Base-by-base conservation (phyloP, 2,797 vertebrate genomes). In the Dipus sagitta region DNA sequence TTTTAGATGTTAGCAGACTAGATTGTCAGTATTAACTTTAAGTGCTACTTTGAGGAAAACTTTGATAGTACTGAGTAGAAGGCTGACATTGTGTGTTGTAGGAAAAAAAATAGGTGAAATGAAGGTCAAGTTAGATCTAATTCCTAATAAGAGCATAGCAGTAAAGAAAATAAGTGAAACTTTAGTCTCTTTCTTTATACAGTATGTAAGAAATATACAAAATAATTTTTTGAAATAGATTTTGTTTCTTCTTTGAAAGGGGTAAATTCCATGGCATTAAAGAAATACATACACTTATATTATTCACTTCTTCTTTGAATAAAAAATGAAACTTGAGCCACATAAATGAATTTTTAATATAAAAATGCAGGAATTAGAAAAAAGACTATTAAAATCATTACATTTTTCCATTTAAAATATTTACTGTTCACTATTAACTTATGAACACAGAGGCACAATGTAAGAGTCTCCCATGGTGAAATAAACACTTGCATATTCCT, bases 21-120 rank as follows among this genome's bases (percentile, higher is more conserved):
- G 47, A 1, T 60, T n/a, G 78, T 94, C 81, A 94, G 23, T 84
- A 67, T 38, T 93, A 88, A 42, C 21, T 68, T 62, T 81, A 86
- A 80, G 21, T 72, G 52, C 77, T 92, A 71, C 86, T 94, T 92
- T 95, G 54, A 96, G 70, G 83, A 95, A 85, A 91, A 23, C 47
- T 95, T 94, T 94, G 77, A 83, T 92, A 96, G 88, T 92, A 30
- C 67, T 93, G 42, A 86, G 32, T 32, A 71, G 26, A 93, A 92
- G 26, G 72, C 3, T 65, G n/a, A 23, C 67, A 86, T 65, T 91
- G 34, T 60, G 54, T 95, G 2, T 90, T 34, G 42, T 86, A 91
- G 83, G 42, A 68, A 94, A 91, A 91, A 64, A 94, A 60, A 78
- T 78, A 74, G 11, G 7, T 91, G 52, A 75, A 94, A 93, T 96